Evolutionary conservation across 2,797 vertebrate genomes (phyloP), one percentile per base, ranked within the genome.

Genomic region (Eulemur mongoz): DNA sequence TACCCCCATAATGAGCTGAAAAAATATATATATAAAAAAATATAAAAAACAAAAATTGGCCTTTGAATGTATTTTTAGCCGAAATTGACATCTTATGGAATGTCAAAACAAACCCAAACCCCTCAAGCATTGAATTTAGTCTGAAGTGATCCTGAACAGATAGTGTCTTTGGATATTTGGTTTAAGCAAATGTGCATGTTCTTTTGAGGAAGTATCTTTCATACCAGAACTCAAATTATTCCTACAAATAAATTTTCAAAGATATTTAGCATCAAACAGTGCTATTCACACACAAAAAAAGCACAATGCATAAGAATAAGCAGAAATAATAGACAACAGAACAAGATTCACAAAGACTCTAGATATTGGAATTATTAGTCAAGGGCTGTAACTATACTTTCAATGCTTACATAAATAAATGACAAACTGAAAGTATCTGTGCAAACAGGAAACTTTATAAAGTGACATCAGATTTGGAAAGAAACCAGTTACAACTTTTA

Each of bases 41-140:
- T 40, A 40, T 40, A 40, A 40, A 40, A 40, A 40, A 40, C 40
- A 40, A 40, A 85, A 89, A 67, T 61, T 94, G n/a, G 35, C 23
- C 70, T 96, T 92, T 82, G 54, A 82, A 50, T 79, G n/a, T 35
- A 78, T 78, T 93, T 91, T 95, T 90, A 87, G 81, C n/a, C 59
- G 40, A 96, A 83, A 83, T 73, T 18, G 35, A 52, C 81, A 87
- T 61, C 38, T 61, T 63, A 54, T 63, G 22, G 15, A 76, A 48
- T 78, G 65, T 35, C 15, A 27, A 59, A 90, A 72, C 40, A 40
- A 43, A 69, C 8, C 54, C 54, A 2, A 38, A 88, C 25, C 15
- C 11, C 30, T 93, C 32, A 50, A 40, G 22, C 38, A 57, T 0
- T 82, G 52, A 85, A 82, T 94, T 86, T 79, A 30, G 48, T 89